phyloP scores from a whole-genome alignment of 2,888 invertebrate species.

The Alviniconcha strummeri region DNA sequence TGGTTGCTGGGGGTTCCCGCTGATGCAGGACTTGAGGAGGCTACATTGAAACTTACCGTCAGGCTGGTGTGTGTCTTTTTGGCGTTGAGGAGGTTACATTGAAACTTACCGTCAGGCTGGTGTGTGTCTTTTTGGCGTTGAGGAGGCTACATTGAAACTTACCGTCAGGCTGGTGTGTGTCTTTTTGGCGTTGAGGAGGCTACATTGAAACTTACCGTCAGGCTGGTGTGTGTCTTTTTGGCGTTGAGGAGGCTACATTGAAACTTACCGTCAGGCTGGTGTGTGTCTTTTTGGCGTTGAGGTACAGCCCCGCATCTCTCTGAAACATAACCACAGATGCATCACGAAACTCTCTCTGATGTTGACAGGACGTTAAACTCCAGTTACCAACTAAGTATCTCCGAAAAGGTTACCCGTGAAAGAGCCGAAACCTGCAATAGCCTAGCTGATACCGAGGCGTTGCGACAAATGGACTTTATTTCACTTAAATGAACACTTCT shows the following conservation, averaged over 20 bases:
- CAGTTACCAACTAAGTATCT: too few species aligned
- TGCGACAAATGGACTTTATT: too few species aligned
- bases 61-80: constrained; percentile 70
- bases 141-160: constrained; percentile 43
- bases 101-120: constrained; percentile 60
- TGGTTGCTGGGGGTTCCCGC: too few species aligned
- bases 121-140: constrained; percentile 71
- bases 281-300: constrained; percentile 72
- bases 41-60: constrained; percentile 50
- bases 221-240: constrained; percentile 69
- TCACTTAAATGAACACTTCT: too few species aligned
- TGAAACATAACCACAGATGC: constrained; percentile 39
- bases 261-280: constrained; percentile 61
- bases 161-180: constrained; percentile 68
- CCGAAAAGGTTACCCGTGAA: too few species aligned
- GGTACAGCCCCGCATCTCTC: constrained; percentile 63
- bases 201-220: constrained; percentile 53
- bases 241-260: constrained; percentile 40
- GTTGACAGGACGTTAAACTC: too few species aligned
- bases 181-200: constrained; percentile 71
- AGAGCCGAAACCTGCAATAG: too few species aligned
- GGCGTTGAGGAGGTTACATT: constrained; percentile 62
- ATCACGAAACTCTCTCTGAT: not conserved
- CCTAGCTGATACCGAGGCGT: too few species aligned
- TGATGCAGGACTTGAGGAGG: too few species aligned